phyloP scores from a whole-genome alignment of 2,797 vertebrate genomes.

The Lepilemur septentrionalis region DNA sequence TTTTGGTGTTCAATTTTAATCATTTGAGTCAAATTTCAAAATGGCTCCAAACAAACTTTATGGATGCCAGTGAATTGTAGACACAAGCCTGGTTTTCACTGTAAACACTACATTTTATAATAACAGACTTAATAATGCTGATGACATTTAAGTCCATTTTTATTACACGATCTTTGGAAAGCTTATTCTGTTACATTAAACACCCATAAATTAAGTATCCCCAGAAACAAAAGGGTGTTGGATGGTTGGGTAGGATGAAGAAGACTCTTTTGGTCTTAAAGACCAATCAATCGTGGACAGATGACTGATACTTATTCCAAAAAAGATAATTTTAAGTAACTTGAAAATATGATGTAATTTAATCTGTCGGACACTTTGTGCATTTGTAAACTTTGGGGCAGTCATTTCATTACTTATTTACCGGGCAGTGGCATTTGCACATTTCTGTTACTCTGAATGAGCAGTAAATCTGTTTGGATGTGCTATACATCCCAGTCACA shows the following conservation, averaged over 20 bases:
- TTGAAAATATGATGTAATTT: slow-evolving; percentile 77
- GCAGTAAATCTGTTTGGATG: slow-evolving; percentile 72
- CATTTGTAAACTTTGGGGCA: slow-evolving; percentile 83
- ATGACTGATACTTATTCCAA: slow-evolving; percentile 80
- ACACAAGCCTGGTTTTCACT: slow-evolving; percentile 72
- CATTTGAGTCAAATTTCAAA: slow-evolving; percentile 73
- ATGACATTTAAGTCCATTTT: slow-evolving; percentile 78
- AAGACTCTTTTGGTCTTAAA: slow-evolving; percentile 77
- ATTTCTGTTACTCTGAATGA: slow-evolving; percentile 75
- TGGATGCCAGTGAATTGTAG: slow-evolving; percentile 69
- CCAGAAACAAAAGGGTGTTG: slow-evolving; percentile 75
- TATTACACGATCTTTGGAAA: slow-evolving; percentile 80
- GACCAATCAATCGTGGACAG: slow-evolving; percentile 79
- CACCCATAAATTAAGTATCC: slow-evolving; percentile 82
- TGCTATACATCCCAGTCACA: slow-evolving; percentile 73
- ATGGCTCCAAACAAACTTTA: slow-evolving; percentile 74
- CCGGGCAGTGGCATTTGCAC: slow-evolving; percentile 80
- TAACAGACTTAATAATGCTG: slow-evolving; percentile 73
- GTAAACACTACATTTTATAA: slow-evolving; percentile 72
- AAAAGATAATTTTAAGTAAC: slow-evolving; percentile 82
- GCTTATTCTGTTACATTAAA: slow-evolving; percentile 82
- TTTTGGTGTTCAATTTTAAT: slow-evolving; percentile 53
- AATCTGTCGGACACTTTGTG: slow-evolving; percentile 79
- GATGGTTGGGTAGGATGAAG: not conserved
- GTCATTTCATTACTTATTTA: slow-evolving; percentile 86